Conservation (phyloP, 35 echinoderm and acorn worm species). For the Ophioderma brevispina region DNA sequence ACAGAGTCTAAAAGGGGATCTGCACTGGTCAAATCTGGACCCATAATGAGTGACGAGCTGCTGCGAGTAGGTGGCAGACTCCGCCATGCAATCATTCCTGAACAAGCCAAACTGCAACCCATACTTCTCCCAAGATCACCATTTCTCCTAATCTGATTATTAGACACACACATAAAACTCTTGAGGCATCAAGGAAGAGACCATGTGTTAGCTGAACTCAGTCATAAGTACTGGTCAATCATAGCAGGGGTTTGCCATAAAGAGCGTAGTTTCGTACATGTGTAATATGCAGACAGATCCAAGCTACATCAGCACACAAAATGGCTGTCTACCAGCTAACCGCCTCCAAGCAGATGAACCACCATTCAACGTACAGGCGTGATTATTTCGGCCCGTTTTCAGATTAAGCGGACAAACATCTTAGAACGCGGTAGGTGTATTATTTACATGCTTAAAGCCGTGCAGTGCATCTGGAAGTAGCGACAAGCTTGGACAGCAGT, state of each 20-base stretch:
- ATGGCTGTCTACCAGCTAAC: constrained; percentile 33
- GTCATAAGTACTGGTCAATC: constrained; percentile 21
- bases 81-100: background rate
- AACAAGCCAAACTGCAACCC: background rate
- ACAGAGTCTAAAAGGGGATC: no score
- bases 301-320: background rate
- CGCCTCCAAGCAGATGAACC: constrained; percentile 37
- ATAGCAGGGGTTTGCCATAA: background rate
- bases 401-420: constrained; percentile 17
- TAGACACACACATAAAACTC: no score
- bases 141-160: background rate
- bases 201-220: background rate
- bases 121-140: background rate
- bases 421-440: constrained; percentile 20
- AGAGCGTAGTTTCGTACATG: constrained; percentile 3
- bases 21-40: no score
- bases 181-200: background rate
- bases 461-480: constrained; percentile 75
- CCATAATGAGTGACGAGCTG: no score
- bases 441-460: constrained; percentile 67
- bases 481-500: constrained; percentile 59
- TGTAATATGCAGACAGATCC: constrained; percentile 1
- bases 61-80: background rate
- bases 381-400: constrained; percentile 54
- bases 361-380: constrained; percentile 37